phyloP scores from a whole-genome alignment of 2,113 vertebrate species.

The Xiphias gladius region DNA sequence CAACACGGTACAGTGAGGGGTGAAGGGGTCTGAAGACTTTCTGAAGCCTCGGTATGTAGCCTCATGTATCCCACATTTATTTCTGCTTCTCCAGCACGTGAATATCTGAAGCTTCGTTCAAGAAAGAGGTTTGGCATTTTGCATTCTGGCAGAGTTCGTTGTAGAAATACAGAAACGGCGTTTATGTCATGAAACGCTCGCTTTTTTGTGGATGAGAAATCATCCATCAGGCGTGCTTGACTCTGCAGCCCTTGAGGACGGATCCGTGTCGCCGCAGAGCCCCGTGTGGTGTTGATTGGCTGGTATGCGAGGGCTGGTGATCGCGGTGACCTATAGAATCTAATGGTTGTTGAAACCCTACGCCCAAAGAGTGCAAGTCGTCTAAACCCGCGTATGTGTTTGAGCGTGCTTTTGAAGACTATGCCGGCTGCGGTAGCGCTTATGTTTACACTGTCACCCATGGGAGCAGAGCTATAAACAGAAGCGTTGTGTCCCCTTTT shows the following conservation, averaged over 20 bases:
- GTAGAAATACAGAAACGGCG: not conserved
- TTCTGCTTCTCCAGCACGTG: no score
- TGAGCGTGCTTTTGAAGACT: not conserved
- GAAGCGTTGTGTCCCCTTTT: no score
- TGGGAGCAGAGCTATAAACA: not conserved
- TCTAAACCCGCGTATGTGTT: slow-evolving; percentile 4
- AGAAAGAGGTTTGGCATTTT: no score
- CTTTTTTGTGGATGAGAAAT: not conserved
- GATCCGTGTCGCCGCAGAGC: not conserved
- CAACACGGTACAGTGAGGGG: no score
- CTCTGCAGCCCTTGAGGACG: not conserved
- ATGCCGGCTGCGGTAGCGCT: not conserved
- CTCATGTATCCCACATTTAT: no score
- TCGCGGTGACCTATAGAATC: slow-evolving; percentile 34
- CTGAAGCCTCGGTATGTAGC: no score
- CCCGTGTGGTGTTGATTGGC: slow-evolving; percentile 32
- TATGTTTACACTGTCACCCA: slow-evolving; percentile 20
- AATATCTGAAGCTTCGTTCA: no score
- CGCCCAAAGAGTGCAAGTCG: slow-evolving; percentile 29
- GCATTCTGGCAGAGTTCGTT: not conserved
- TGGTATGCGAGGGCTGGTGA: slow-evolving; percentile 36
- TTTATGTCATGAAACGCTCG: not conserved
- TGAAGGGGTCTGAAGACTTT: not conserved
- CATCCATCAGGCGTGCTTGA: not conserved
- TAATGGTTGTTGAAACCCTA: slow-evolving; percentile 47